Percentiles rank a stretch among this genome's conserved stretches.
These are phyloP conservation scores for Spodoptera picta DNA, from an alignment of 2,888 invertebrate species.

Conservation along the genomic window DNA sequence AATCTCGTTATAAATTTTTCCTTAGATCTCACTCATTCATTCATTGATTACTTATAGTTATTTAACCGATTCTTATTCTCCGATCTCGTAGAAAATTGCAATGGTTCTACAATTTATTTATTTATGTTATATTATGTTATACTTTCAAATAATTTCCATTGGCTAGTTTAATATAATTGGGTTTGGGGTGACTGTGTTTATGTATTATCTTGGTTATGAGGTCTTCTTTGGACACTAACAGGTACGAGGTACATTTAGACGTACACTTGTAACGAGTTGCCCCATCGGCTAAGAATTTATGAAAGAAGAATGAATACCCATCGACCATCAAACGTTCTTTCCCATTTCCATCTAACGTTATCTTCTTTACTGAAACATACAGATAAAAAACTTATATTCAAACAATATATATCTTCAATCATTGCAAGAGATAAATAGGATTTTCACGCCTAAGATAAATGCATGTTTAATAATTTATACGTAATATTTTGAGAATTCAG, in stretches of 20 bases:
- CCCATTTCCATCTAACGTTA: not conserved
- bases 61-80: no score
- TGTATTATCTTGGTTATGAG: not conserved
- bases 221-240: not conserved
- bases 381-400: not conserved
- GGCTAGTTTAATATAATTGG: not conserved
- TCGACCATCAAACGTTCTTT: not conserved
- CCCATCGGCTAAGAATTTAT: not conserved
- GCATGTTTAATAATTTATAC: no score
- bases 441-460: no score
- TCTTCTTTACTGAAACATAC: conserved; percentile 1
- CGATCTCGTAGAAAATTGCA: no score
- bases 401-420: not conserved
- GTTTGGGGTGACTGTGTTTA: not conserved
- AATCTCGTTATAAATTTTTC: no score
- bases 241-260: not conserved
- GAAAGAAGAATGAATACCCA: not conserved
- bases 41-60: no score
- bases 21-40: no score
- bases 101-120: no score
- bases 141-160: conserved; percentile 3
- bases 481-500: no score
- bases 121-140: not conserved
- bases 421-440: no score
- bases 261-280: not conserved